A percentile compares a stretch with the other conserved stretches of the same genome.
These are phyloP conservation scores for Zosterops pallidus DNA, from an alignment of 2,113 vertebrate species.

Conservation along the genomic window DNA sequence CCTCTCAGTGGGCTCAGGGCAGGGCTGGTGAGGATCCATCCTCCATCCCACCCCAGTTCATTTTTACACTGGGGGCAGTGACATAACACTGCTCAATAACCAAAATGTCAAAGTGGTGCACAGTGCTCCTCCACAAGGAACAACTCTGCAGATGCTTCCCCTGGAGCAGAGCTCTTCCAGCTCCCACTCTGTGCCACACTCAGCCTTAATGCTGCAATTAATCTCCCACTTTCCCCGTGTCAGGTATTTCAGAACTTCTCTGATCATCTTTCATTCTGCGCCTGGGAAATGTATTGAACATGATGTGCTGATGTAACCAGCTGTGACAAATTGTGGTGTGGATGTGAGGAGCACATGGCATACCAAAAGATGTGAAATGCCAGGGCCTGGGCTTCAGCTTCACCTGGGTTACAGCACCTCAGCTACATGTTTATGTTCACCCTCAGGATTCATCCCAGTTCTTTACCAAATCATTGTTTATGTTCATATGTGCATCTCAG, in stretches of 20 bases:
- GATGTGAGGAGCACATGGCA: background rate
- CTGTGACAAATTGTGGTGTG: accelerated
- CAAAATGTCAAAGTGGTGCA: background rate
- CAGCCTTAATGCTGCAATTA: background rate
- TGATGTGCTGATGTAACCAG: background rate
- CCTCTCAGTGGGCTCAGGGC: accelerated
- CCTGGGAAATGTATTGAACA: background rate
- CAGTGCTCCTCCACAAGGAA: background rate
- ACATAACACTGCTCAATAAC: accelerated
- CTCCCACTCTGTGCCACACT: background rate
- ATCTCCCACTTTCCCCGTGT: background rate
- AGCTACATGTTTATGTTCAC: background rate
- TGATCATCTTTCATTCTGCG: background rate
- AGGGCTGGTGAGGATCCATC: background rate
- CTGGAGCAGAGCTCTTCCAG: background rate
- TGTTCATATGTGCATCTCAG: background rate
- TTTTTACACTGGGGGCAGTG: background rate
- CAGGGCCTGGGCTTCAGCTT: background rate
- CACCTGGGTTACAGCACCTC: background rate
- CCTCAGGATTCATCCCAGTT: background rate
- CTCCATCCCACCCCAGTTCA: background rate
- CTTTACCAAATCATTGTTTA: background rate
- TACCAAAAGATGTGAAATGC: background rate
- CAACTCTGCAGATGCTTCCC: background rate
- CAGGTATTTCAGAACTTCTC: background rate